Base-by-base conservation (phyloP, 2,797 vertebrate species). In the Sebastes vulpes region DNA sequence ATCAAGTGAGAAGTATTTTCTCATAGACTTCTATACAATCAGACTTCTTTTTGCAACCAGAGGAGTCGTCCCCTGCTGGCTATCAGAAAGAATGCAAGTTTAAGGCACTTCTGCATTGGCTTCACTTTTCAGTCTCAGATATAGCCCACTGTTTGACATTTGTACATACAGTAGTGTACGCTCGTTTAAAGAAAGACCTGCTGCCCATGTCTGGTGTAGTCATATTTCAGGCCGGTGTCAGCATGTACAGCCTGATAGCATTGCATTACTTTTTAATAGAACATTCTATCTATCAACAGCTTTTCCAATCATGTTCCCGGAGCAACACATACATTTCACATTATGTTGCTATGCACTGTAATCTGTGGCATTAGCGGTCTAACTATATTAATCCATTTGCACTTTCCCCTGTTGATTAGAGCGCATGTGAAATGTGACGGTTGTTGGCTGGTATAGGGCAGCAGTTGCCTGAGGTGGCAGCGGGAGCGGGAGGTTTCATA, bases 301-400 rank as follows among this genome's bases (percentile, higher is more conserved):
- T 86, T 94, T 93, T 91, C 82, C 90, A 89, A 92, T 92, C 89
- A 83, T 89, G 84, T 88, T 90, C 79, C 56, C 2, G 3, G 18
- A 84, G 85, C 60, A 90, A 77, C 71, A 83, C 91, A 92, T 88
- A 87, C 85, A 91, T 93, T 92, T 92, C 65, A 87, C 76, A 92
- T 87, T 79, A 87, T 75, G 85, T 79, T 67, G 86, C 79, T 28
- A 77, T 86, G 80, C 87, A 69, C 83, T 1, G 64, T 93, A 94
- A 95, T 93, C 94, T 92, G 85, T 91, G 86, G 91, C 91, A 94
- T 94, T 94, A 94, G 87, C 79, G 65, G 66, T 92, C 92, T 90
- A 90, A 93, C 92, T 87, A 90, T 92, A 95, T 95, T 94, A 95
- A 95, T 96, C 93, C 91, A 92, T 95, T 95, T 95, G 92, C 92